Base-by-base conservation (phyloP, 2,113 vertebrate genomes). In the Phaethon lepturus region DNA sequence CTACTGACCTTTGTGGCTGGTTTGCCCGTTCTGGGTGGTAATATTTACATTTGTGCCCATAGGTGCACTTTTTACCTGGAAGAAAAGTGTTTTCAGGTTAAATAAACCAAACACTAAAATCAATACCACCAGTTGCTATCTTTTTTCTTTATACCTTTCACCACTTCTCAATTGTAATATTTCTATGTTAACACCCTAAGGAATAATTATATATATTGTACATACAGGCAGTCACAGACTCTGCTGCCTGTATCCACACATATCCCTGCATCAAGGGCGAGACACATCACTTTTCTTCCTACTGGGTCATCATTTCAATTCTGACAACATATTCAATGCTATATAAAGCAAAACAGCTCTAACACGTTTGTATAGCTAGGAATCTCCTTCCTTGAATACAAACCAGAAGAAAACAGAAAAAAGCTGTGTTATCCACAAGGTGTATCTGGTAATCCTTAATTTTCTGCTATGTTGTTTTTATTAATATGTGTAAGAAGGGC, bases 31-130 rank as follows among this genome's bases (percentile, higher is more conserved):
- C 99, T 28, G 99, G 99, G 94, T 99, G 99, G 97, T 99, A 99
- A 98, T 99, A 99, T 98, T 99, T 99, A 98, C 99, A 99, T 98
- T 99, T 99, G 97, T 99, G 99, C 96, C 99, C 99, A 90, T 99
- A 99, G 76, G 99, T 99, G 98, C 99, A 99, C 98, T 99, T 99
- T 98, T 99, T 99, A 94, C 99, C 99, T 99, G 97, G 94, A 97
- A 97, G 96, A 97, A 95, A 83, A 97, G 93, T 44, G 24, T 42
- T 83, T 86, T 60, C 45, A 53, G 10, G 53, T 96, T 96, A 97
- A 96, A 94, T 72, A 96, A 63, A 60, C 44, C 9, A 87, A 87
- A 88, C 49, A 18, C 14, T 31, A 23, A 38, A 38, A 15, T 53
- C 35, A 33, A 29, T 56, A 64, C 5, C 62, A 67, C 16, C 29